A percentile compares a stretch with the other conserved stretches of the same genome.
These are phyloP conservation scores for Aporrectodea caliginosa DNA, from an alignment of 1,140 invertebrate genomes.

Conservation along the genomic window DNA sequence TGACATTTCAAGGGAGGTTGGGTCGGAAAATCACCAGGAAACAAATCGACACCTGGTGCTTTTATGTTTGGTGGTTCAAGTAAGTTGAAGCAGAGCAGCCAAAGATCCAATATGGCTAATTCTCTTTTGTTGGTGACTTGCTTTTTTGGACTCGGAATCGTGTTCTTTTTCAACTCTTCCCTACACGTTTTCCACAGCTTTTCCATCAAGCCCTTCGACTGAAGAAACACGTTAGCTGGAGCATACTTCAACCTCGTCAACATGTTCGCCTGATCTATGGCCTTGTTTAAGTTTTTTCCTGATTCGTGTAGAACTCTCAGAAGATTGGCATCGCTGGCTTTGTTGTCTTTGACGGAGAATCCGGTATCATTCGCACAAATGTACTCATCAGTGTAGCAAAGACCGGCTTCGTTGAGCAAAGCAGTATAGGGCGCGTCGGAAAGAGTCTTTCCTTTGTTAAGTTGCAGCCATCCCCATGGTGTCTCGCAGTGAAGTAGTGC, in stretches of 20 bases:
- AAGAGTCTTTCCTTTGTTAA: constrained; percentile 11
- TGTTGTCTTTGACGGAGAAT: not conserved
- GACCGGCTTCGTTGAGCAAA: no score
- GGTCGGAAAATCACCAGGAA: constrained; percentile 20
- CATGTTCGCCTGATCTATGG: not conserved
- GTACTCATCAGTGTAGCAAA: not conserved
- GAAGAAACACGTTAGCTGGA: not conserved
- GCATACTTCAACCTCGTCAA: not conserved
- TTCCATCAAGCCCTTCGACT: not conserved
- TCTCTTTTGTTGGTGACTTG: not conserved
- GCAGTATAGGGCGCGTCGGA: constrained; percentile 24
- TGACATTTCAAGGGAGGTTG: not conserved
- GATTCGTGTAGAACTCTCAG: not conserved
- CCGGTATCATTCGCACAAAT: not conserved
- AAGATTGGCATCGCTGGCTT: not conserved
- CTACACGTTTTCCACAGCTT: not conserved
- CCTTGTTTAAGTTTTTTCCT: not conserved
- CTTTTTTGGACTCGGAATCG: not conserved
- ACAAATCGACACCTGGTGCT: constrained; percentile 12
- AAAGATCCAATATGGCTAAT: not conserved
- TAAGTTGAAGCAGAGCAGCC: not conserved
- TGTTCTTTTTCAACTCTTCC: not conserved
- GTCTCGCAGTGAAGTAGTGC: no score
- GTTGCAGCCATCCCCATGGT: constrained; percentile 32
- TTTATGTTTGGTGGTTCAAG: not conserved